A percentile compares a stretch with the other conserved stretches of the same genome.
These are phyloP conservation scores for Megaptera novaeangliae DNA, from an alignment of 2,113 vertebrate genomes.

Conservation along the genomic window DNA sequence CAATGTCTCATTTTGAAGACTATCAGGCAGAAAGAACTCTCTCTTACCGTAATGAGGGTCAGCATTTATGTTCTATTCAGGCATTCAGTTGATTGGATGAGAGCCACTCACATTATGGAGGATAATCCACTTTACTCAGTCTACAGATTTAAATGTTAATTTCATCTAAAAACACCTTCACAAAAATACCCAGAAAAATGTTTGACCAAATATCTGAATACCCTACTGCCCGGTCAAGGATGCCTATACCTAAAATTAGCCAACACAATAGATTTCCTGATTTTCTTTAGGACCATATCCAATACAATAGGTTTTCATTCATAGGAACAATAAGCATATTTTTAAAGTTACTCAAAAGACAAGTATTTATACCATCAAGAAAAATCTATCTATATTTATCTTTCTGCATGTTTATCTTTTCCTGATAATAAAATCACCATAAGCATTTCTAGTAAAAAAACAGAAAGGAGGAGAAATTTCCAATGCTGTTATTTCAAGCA, in stretches of 20 bases:
- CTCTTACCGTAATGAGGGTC: not conserved
- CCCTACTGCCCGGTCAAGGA: not conserved
- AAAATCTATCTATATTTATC: not conserved
- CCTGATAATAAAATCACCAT: not conserved
- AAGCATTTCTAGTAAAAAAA: not conserved
- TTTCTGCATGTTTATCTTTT: not conserved
- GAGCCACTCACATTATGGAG: not conserved
- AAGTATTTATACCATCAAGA: not conserved
- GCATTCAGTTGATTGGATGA: not conserved
- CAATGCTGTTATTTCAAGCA: not conserved
- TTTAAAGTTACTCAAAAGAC: not conserved
- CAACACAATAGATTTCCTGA: not conserved
- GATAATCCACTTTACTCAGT: not conserved
- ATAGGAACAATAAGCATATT: not conserved
- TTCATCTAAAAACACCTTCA: not conserved
- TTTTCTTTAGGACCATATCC: not conserved
- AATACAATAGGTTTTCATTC: not conserved
- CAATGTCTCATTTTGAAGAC: not conserved
- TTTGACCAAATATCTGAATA: not conserved
- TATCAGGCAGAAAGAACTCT: not conserved
- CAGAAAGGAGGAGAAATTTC: not conserved
- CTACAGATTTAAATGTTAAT: not conserved
- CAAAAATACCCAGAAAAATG: not conserved
- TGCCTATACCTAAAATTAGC: not conserved
- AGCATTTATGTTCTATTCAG: not conserved